These are phyloP conservation scores for Poeciliopsis infans DNA, from an alignment of 2,797 vertebrate species.

Conservation along the genomic window DNA sequence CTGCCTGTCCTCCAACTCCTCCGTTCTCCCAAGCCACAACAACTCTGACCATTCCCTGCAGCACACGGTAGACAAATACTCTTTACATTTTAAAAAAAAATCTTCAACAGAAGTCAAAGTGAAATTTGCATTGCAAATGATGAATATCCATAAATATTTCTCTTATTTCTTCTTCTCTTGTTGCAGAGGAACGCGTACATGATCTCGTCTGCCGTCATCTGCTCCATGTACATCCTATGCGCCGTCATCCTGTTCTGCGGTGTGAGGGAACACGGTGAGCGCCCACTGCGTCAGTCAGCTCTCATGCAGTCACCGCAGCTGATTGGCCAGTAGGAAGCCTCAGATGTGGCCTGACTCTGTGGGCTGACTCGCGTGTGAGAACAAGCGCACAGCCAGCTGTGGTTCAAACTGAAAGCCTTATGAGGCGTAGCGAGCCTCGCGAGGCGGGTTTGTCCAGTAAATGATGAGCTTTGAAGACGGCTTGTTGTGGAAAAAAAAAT, in stretches of 20 bases:
- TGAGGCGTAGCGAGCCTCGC: conserved; percentile 22
- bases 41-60: conserved; percentile 77
- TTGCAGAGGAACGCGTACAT: conserved; percentile 90
- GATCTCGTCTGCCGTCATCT: conserved; percentile 90
- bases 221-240: conserved; percentile 89
- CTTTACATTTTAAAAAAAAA: too few relatives aligned
- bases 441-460: conserved; percentile 1
- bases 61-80: conserved; percentile 78
- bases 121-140: not conserved
- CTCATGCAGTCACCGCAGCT: not conserved
- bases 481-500: not conserved
- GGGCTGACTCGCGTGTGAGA: conserved; percentile 22
- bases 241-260: conserved; percentile 87
- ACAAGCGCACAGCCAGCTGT: not conserved
- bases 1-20: conserved; percentile 72
- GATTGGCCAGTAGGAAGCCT: conserved; percentile 15
- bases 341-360: conserved; percentile 23
- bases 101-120: not conserved
- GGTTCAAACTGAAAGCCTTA: conserved; percentile 28
- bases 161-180: not conserved
- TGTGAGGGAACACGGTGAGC: conserved; percentile 88
- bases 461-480: conserved; percentile 5
- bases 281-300: conserved; percentile 1
- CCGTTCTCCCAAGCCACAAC: conserved; percentile 63
- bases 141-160: not conserved